Evolutionary conservation across 1,140 invertebrate species (phyloP).

Genomic region (Bradysia coprophila): DNA sequence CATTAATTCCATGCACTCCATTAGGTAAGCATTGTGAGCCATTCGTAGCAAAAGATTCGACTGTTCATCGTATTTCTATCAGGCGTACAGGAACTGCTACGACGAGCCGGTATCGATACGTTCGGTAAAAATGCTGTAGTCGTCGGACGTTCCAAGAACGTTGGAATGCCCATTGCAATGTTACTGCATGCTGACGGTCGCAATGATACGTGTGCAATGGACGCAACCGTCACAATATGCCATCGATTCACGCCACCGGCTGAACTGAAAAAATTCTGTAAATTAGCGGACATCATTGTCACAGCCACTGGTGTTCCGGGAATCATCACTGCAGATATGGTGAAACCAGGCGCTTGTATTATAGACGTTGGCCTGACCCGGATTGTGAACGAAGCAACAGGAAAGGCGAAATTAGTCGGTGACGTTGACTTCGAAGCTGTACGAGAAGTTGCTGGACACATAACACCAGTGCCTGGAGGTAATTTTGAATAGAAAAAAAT

Average conservation of each 20-base stretch:
- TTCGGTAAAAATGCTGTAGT: slow-evolving; percentile 75
- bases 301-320: slow-evolving; percentile 61
- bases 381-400: slow-evolving; percentile 36
- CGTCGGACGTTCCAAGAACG: slow-evolving; percentile 75
- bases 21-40: too few species aligned
- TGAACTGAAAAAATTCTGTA: slow-evolving; percentile 44
- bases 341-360: slow-evolving; percentile 71
- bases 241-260: slow-evolving; percentile 67
- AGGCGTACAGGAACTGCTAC: slow-evolving; percentile 63
- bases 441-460: slow-evolving; percentile 51
- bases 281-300: slow-evolving; percentile 66
- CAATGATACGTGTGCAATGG: slow-evolving; percentile 40
- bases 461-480: slow-evolving; percentile 76
- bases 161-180: slow-evolving; percentile 71
- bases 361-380: slow-evolving; percentile 79
- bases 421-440: slow-evolving; percentile 80
- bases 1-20: slow-evolving; percentile 74
- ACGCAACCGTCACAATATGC: slow-evolving; percentile 75
- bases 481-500: too few species aligned
- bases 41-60: too few species aligned
- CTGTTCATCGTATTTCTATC: too few species aligned
- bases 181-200: slow-evolving; percentile 57
- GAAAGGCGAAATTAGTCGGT: slow-evolving; percentile 59
- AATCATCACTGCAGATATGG: slow-evolving; percentile 65
- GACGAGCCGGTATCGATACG: slow-evolving; percentile 45